Evolutionary conservation across 2,888 invertebrate genomes (phyloP), one percentile per base, ranked within the genome.

Genomic region (Hemaris fuciformis): DNA sequence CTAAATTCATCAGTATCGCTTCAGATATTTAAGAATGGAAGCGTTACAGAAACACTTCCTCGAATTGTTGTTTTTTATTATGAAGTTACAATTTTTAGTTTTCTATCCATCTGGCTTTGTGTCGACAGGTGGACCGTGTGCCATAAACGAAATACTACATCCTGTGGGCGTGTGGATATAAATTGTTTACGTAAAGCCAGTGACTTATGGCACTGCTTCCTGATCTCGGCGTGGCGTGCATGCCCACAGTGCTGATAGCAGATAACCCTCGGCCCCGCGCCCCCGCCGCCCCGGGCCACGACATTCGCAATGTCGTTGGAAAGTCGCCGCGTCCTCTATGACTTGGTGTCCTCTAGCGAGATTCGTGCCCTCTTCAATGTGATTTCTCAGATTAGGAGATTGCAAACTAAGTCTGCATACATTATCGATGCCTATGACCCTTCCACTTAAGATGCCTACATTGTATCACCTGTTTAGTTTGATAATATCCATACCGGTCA

Each of bases 241-340:
- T 48, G 48, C 48, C 45, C 22, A 13, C 23, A 23, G 22, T n/a
- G 48, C 53, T 10, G 53, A 53, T 53, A 53, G 18, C 27, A 27
- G 53, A 53, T 53, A 53, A 53, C 53, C 31, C 45, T 18, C 4
- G 42, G 3, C 42, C 42, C 7, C 22, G 45, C 27, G 31, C 8
- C 27, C 53, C 31, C 15, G 48, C n/a, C 13, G n/a, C 38, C 38
- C 38, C n/a, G 20, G 48, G 31, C 53, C 53, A 53, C 53, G 53
- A 53, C 53, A 53, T 53, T 53, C 18, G 27, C 53, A 53, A 53
- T 53, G 53, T 53, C 53, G 31, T 4, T 53, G 53, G 53, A 53
- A 53, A 53, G 53, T 31, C 53, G 53, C 53, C 53, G 53, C 18
- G 53, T 53, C 53, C 53, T 53, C 53, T 53, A 10, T 31, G 31